phyloP scores from a whole-genome alignment of 2,113 vertebrate genomes.

The Herpetotheres cachinnans region DNA sequence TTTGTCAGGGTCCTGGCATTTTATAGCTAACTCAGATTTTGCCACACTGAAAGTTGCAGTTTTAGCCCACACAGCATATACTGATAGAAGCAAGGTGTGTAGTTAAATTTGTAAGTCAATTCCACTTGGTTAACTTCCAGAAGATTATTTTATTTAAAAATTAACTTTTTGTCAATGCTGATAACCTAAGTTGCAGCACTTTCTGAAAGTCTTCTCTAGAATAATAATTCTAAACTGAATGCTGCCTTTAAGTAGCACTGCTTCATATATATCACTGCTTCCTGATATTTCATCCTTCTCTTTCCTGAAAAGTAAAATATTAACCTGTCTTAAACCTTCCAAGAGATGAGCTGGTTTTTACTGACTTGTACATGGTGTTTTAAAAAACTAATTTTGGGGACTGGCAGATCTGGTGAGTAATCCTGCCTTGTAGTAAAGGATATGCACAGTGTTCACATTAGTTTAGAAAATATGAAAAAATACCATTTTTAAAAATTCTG shows the following conservation, averaged over 20 bases:
- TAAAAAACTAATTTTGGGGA: conserved; percentile 56
- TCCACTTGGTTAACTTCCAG: neutral
- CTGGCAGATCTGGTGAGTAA: conserved; percentile 47
- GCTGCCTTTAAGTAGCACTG: neutral
- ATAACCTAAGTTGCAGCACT: neutral
- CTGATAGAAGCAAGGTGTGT: neutral
- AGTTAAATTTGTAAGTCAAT: conserved; percentile 39
- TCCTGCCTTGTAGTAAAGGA: conserved; percentile 32
- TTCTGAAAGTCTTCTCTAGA: neutral
- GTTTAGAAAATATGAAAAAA: conserved; percentile 37
- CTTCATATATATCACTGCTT: neutral
- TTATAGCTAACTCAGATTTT: conserved; percentile 28
- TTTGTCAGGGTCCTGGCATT: conserved; percentile 33
- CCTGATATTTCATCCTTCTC: conserved; percentile 36
- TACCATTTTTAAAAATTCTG: neutral
- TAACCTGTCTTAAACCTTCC: conserved; percentile 50
- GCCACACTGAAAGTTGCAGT: conserved; percentile 20
- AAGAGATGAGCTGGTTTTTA: conserved; percentile 47
- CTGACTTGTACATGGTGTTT: conserved; percentile 45
- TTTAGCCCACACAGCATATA: neutral
- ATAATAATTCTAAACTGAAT: conserved; percentile 31
- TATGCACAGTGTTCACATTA: neutral
- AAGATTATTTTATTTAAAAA: conserved; percentile 51
- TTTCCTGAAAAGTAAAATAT: conserved; percentile 57
- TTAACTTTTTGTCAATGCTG: conserved; percentile 18